Percentiles rank a stretch among this genome's conserved stretches.
phyloP scores from a whole-genome alignment of 2,888 invertebrate species.

The Rhimphoctona megacephalus region DNA sequence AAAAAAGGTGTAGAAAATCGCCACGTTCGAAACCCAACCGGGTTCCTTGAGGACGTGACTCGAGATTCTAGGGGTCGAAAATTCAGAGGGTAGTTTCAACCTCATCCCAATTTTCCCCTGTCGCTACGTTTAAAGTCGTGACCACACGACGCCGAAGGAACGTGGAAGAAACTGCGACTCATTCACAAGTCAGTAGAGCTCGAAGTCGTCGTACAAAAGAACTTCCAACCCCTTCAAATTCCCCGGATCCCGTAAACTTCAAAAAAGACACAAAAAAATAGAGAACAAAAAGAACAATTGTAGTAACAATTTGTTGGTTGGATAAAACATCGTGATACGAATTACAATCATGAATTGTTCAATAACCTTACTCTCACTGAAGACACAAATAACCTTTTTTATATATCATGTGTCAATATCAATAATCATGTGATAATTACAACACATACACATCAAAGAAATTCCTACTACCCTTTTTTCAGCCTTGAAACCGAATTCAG shows the following conservation, averaged over 20 bases:
- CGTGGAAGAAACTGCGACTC: conserved; percentile 40
- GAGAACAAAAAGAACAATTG: conserved; percentile 8
- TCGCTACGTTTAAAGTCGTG: conserved; percentile 42
- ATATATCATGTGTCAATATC: no score
- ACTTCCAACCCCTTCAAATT: conserved; percentile 3
- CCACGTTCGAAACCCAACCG: conserved; percentile 38
- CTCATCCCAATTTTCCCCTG: conserved; percentile 19
- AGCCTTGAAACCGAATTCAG: neutral
- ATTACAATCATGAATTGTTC: neutral
- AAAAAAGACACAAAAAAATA: neutral
- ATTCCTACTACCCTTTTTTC: neutral
- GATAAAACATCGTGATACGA: conserved; percentile 24
- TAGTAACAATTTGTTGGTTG: conserved; percentile 18
- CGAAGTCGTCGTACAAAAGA: conserved; percentile 10
- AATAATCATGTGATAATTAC: neutral
- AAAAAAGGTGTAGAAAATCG: conserved; percentile 16
- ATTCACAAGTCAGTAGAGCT: conserved; percentile 37
- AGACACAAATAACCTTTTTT: neutral
- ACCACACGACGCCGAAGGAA: conserved; percentile 3
- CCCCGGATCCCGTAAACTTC: conserved; percentile 2
- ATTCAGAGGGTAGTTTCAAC: conserved; percentile 14
- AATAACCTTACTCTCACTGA: neutral
- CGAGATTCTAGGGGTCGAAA: conserved; percentile 33
- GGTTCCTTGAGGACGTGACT: conserved; percentile 38
- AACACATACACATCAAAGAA: neutral